Conservation (phyloP, 2,113 vertebrate genomes). For the Rhea pennata region DNA sequence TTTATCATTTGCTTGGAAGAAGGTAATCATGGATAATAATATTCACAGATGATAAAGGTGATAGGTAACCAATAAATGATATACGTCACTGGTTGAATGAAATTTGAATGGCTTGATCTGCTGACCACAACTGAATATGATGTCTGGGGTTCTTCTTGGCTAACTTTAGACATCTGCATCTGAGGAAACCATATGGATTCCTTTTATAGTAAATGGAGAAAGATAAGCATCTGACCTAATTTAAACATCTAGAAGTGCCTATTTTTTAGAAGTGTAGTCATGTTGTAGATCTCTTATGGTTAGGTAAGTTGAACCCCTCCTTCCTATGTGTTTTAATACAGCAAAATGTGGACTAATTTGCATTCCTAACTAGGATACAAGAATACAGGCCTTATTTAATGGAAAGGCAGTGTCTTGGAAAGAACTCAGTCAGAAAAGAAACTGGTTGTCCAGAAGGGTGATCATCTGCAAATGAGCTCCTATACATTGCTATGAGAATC, state of each 20-base stretch:
- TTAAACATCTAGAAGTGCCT: background rate
- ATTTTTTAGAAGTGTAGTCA: background rate
- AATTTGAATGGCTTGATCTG: background rate
- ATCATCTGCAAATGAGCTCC: background rate
- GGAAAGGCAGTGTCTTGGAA: background rate
- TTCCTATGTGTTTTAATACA: background rate
- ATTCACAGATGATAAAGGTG: background rate
- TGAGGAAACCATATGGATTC: background rate
- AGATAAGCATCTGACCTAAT: background rate
- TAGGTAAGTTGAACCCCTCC: background rate
- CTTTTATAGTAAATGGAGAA: slow-evolving; percentile 34
- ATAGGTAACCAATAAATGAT: background rate
- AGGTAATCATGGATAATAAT: background rate
- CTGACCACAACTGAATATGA: background rate
- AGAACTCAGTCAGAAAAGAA: background rate
- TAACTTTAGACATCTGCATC: slow-evolving; percentile 37
- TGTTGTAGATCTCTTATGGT: background rate
- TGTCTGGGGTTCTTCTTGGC: background rate
- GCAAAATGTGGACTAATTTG: background rate
- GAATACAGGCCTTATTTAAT: background rate
- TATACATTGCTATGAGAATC: background rate
- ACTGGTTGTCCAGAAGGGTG: background rate
- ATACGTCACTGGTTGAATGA: background rate
- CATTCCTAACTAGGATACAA: background rate
- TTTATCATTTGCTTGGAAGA: background rate